Percentiles rank a stretch among this genome's conserved stretches.
These are phyloP conservation scores for Brachionus paranguensis DNA, from an alignment of 1,140 invertebrate species.

Conservation along the genomic window DNA sequence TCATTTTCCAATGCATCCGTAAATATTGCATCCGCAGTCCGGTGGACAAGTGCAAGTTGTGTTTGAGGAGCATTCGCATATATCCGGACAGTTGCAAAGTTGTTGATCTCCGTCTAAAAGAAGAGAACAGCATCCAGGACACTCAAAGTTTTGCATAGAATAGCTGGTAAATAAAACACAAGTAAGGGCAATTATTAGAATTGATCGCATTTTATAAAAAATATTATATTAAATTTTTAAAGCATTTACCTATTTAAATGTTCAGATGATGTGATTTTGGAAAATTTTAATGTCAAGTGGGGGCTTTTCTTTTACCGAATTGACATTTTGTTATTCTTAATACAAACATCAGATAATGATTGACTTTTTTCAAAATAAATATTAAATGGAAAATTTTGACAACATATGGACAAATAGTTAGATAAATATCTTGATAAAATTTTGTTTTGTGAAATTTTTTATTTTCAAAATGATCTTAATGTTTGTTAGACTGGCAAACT, in stretches of 20 bases:
- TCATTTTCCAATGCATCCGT: neutral
- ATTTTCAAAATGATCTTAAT: too few relatives aligned
- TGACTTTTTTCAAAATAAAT: too few relatives aligned
- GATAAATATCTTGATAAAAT: too few relatives aligned
- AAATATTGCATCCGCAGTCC: neutral
- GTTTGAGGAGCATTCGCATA: neutral
- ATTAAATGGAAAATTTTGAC: too few relatives aligned
- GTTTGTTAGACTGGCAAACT: too few relatives aligned
- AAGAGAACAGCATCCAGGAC: neutral
- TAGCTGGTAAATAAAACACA: neutral
- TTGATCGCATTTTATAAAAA: neutral
- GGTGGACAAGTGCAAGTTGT: neutral
- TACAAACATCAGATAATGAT: too few relatives aligned
- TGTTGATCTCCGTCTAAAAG: neutral
- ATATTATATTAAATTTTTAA: neutral
- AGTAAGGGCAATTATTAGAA: neutral
- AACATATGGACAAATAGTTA: too few relatives aligned
- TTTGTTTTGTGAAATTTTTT: too few relatives aligned
- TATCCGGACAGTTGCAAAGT: neutral
- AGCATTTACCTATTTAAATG: neutral
- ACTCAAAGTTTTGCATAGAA: neutral
- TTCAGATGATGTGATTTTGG: neutral
- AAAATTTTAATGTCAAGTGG: neutral
- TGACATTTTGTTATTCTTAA: neutral
- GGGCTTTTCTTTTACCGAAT: neutral